phyloP scores from a whole-genome alignment of 2,113 vertebrate genomes.

The Himantopus leucocephalus region DNA sequence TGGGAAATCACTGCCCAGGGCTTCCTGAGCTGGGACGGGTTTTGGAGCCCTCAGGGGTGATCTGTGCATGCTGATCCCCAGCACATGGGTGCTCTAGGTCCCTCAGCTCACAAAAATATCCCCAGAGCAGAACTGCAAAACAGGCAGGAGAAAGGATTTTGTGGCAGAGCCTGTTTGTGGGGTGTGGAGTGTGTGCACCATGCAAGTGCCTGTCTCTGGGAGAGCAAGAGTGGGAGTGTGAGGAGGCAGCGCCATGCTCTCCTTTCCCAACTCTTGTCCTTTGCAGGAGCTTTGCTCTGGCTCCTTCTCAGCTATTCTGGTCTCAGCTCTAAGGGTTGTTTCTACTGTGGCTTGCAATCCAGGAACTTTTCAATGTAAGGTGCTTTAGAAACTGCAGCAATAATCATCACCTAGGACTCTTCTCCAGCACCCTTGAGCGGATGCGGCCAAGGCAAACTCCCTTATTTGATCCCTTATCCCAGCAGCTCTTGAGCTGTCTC shows the following conservation, averaged over 20 bases:
- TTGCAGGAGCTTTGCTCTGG: not conserved
- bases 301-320: not conserved
- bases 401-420: not conserved
- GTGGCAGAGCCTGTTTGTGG: not conserved
- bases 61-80: not conserved
- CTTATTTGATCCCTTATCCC: rapidly evolving
- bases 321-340: not conserved
- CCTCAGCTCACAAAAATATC: not conserved
- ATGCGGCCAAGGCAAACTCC: not conserved
- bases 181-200: rapidly evolving
- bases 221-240: not conserved
- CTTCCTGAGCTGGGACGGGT: not conserved
- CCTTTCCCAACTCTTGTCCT: not conserved
- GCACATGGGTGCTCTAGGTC: not conserved
- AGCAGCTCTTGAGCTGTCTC: not conserved
- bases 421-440: not conserved
- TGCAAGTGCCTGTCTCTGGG: not conserved
- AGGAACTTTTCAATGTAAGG: not conserved
- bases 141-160: not conserved
- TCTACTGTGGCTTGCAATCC: not conserved
- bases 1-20: not conserved
- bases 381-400: not conserved
- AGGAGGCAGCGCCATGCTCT: rapidly evolving
- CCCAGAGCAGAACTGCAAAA: not conserved
- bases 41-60: not conserved